Evolutionary conservation across 2,888 invertebrate species (phyloP).

Genomic region (Anoplius nigerrimus): DNA sequence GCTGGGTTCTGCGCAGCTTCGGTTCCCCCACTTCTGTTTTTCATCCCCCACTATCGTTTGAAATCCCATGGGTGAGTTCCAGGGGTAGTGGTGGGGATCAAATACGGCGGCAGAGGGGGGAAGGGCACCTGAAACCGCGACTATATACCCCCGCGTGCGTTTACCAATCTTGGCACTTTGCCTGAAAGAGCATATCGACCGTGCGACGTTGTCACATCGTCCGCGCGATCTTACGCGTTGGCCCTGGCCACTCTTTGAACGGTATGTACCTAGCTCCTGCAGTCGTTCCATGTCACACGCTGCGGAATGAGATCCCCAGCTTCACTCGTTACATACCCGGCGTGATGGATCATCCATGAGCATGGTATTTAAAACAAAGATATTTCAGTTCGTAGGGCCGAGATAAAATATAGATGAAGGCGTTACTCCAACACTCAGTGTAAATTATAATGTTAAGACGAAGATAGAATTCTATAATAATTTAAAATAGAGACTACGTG

Average conservation of each 20-base stretch:
- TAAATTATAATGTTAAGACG: no score
- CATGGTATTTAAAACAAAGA: not conserved
- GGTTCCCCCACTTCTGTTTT: conserved; percentile 51
- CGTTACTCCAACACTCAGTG: no score
- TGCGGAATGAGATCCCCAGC: conserved; percentile 42
- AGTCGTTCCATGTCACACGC: conserved; percentile 60
- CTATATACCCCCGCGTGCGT: conserved; percentile 66
- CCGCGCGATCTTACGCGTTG: conserved; percentile 61
- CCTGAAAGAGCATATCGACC: conserved; percentile 75
- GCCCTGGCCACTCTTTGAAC: conserved; percentile 62
- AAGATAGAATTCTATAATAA: no score
- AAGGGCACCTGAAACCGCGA: conserved; percentile 67
- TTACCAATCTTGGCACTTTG: conserved; percentile 75
- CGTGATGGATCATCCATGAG: not conserved
- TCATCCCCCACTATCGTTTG: conserved; percentile 44
- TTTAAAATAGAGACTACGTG: no score
- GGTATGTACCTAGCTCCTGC: conserved; percentile 61
- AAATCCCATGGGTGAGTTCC: conserved; percentile 63
- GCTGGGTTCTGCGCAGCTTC: conserved; percentile 71
- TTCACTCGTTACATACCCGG: conserved; percentile 3
- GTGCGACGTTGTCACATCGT: conserved; percentile 73
- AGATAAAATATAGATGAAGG: no score
- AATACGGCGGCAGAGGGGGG: conserved; percentile 46
- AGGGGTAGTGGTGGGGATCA: conserved; percentile 48
- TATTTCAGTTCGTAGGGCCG: no score